Evolutionary conservation across 2,113 vertebrate genomes (phyloP).

Genomic region (Gila orcuttii): DNA sequence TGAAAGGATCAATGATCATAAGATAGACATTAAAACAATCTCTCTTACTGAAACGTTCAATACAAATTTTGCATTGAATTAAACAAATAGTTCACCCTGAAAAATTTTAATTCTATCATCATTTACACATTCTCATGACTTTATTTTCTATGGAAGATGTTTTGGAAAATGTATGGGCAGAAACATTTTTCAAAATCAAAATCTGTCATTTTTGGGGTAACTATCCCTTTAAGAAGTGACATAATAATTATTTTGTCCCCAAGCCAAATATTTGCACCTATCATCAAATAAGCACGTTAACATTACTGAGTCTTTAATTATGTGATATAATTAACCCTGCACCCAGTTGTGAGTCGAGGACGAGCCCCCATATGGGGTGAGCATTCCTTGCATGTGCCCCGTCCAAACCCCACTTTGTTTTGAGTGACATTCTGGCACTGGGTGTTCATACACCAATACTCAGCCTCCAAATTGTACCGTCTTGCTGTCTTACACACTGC

Average conservation of each 20-base stretch:
- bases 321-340: constrained; percentile 63
- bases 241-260: constrained; percentile 12
- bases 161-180: background rate
- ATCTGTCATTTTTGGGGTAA: background rate
- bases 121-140: background rate
- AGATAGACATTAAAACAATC: background rate
- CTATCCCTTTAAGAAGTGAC: constrained; percentile 22
- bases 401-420: constrained; percentile 79
- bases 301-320: constrained; percentile 59
- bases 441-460: constrained; percentile 70
- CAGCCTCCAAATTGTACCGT: constrained; percentile 73
- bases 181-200: background rate
- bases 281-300: constrained; percentile 37
- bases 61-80: background rate
- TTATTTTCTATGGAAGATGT: background rate
- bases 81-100: background rate
- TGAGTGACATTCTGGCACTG: constrained; percentile 82
- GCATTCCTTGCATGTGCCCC: constrained; percentile 69
- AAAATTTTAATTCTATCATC: background rate
- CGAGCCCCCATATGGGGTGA: constrained; percentile 60
- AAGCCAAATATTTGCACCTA: constrained; percentile 34
- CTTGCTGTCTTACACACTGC: constrained; percentile 40
- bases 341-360: constrained; percentile 57
- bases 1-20: background rate
- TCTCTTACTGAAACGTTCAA: background rate